Evolutionary conservation across 2,888 invertebrate species (phyloP), one percentile per base, ranked within the genome.

Genomic region (Uropetala carovei): DNA sequence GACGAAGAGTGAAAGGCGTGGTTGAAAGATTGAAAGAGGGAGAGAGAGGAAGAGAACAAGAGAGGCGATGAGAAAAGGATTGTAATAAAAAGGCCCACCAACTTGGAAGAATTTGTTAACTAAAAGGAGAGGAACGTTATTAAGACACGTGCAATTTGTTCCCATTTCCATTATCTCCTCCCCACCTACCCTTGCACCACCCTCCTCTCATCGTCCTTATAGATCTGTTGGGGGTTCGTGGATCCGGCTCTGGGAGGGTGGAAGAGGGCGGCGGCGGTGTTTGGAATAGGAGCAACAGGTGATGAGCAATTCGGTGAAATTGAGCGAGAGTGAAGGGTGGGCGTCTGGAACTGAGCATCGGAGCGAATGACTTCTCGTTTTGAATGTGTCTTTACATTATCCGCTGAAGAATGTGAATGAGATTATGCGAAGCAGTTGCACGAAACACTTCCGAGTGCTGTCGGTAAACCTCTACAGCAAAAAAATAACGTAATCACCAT

Each of bases 231-330:
- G 57, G 85, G 85, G 57, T 11, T 11, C 43, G 43, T 43, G 43
- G 43, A 43, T 2, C 10, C 75, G 75, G 16, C 16, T 59, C n/a
- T 58, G 22, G 57, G 56, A 27, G 59, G 22, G 43, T 82, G 30
- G 43, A 82, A 43, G 14, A 16, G 59, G 85, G 43, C 16, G 59
- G 22, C n/a, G 58, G 57, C 0, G 85, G 58, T 27, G 11, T 58
- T 58, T 86, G 59, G 86, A 22, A 86, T 89, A 64, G 43, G 89
- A 64, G 89, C 89, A 89, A 89, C 89, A 89, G 89, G 89, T 89
- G 89, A 89, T 89, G 89, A 89, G 89, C 60, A 64, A 89, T 86
- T 86, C 60, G 86, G 86, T 60, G 86, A 60, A 86, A 86, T 89
- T 89, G 89, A 89, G 89, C 89, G 89, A 30, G 10, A 75, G 75